Base-by-base conservation (phyloP, 2,888 invertebrate species). In the Lydus trimaculatus region DNA sequence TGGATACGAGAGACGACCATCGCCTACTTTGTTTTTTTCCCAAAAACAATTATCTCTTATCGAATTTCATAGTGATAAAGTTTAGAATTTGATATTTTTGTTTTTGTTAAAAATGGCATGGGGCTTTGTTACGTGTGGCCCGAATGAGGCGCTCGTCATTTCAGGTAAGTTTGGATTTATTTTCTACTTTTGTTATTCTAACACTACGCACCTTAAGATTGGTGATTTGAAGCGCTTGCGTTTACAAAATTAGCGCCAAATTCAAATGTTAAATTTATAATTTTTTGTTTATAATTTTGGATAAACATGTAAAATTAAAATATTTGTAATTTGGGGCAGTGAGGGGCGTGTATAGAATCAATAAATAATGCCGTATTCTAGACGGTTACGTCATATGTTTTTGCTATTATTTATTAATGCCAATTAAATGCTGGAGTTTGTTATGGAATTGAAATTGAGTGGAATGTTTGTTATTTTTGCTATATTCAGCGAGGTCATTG, bases 121-220 rank as follows among this genome's bases (percentile, higher is more conserved):
- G 91, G 96, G 96, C 81, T 97, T 97, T 84, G 95, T 96, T 64
- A 96, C 96, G 72, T 97, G 97, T 84, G 97, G 97, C 60, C 97
- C 97, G 31, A 97, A 97, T 84, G 96, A 97, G 86, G 97, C 97
- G 59, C 89, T 97, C 60, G 96, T 97, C 48, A 95, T 97, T 76
- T 97, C 96, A 87, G 97, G 97, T 97, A 87, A 86, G 82, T 78
- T 48, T 65, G 65, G 52, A 23, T 52, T 66, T 67, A 11, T 60
- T 25, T 39, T 52, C 58, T 59, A 23, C 9, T 43, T 17, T 43
- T 43, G 23, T 52, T 52, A 23, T 52, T 52, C 2, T 9, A 23
- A 11, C 8, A 17, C 17, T 17, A 59, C 28, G 59, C 59, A 23
- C 59, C 28, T 43, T n/a, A n/a, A n/a, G n/a, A n/a, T n/a, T 17